phyloP scores from a whole-genome alignment of 2,888 invertebrate genomes.

The Hypena proboscidalis region DNA sequence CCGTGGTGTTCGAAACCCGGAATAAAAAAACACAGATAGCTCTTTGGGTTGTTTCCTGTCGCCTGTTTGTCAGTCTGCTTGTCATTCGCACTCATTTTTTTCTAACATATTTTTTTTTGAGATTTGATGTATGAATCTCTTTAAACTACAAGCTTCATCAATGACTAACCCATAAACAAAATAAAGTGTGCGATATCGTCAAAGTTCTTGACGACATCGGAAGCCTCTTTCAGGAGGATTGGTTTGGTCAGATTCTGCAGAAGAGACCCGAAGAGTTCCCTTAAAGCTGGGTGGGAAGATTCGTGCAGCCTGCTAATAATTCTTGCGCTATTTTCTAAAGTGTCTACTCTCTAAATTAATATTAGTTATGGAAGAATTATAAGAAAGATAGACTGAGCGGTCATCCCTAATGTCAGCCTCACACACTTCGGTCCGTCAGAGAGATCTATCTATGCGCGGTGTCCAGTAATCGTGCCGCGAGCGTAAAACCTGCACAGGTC shows the following conservation, averaged over 20 bases:
- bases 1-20: too few relatives aligned
- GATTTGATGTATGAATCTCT: not conserved
- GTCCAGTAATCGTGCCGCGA: too few relatives aligned
- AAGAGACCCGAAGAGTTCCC: constrained; percentile 40
- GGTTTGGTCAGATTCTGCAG: constrained; percentile 58
- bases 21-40: too few relatives aligned
- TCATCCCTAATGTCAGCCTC: too few relatives aligned
- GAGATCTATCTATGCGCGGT: too few relatives aligned
- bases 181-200: constrained; percentile 54
- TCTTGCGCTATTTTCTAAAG: constrained; percentile 51
- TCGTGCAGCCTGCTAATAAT: too few relatives aligned
- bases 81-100: not conserved
- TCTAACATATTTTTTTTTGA: too few relatives aligned
- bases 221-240: constrained; percentile 46
- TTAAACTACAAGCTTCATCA: not conserved
- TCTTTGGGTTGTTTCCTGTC: too few relatives aligned
- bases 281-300: constrained; percentile 45
- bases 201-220: constrained; percentile 57
- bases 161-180: constrained; percentile 63
- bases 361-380: constrained; percentile 1
- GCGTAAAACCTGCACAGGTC: too few relatives aligned
- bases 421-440: too few relatives aligned
- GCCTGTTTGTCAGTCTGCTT: too few relatives aligned
- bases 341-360: constrained; percentile 47
- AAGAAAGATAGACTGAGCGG: not conserved